phyloP scores from a whole-genome alignment of 92 coral and sea anemone species.

The Bergia sp. region DNA sequence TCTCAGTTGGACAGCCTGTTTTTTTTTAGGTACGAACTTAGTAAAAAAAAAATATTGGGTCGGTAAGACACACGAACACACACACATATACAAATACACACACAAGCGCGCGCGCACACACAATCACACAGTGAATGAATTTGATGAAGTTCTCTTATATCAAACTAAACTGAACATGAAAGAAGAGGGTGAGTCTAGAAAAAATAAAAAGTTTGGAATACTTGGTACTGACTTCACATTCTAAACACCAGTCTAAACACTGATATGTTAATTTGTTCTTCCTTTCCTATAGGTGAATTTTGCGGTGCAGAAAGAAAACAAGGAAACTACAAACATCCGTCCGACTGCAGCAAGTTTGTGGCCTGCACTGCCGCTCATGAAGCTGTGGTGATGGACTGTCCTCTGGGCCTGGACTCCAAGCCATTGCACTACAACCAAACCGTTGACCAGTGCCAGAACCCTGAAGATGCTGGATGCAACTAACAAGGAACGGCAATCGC shows the following conservation, averaged over 20 bases:
- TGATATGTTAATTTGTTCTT: background rate
- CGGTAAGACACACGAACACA: too few species aligned
- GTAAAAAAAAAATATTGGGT: too few species aligned
- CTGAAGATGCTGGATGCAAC: conserved; percentile 15
- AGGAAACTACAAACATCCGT: conserved; percentile 1
- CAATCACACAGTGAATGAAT: too few species aligned
- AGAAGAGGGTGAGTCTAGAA: too few species aligned
- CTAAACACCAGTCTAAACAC: background rate
- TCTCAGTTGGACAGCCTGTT: too few species aligned
- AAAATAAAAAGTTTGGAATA: too few species aligned
- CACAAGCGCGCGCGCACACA: too few species aligned
- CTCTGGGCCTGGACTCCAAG: background rate
- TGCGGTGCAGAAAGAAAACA: background rate
- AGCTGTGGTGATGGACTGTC: background rate
- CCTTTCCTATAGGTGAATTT: background rate
- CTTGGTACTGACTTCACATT: too few species aligned
- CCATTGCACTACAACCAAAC: conserved; percentile 6
- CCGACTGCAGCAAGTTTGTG: background rate
- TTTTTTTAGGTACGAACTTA: too few species aligned
- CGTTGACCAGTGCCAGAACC: background rate
- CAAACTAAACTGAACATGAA: too few species aligned
- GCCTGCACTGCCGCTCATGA: background rate
- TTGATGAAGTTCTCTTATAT: too few species aligned
- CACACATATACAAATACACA: too few species aligned
- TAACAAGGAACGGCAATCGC: background rate